phyloP scores from a whole-genome alignment of 1,140 invertebrate species.

The Drosophila nasuta region DNA sequence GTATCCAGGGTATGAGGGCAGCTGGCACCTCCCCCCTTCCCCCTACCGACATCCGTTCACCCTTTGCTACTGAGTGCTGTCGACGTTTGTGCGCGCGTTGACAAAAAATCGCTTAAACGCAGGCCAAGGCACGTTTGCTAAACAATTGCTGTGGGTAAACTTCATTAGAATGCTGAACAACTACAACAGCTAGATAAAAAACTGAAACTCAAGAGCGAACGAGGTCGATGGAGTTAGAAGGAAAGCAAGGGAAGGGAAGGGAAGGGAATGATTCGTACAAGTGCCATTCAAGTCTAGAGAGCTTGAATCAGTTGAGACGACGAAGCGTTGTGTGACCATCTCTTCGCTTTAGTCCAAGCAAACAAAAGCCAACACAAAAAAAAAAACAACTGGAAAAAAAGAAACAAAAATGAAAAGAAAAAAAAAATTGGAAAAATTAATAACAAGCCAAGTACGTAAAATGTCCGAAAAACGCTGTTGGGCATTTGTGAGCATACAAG shows the following conservation, averaged over 20 bases:
- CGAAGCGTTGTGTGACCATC: slow-evolving; percentile 7
- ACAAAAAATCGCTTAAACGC: slow-evolving; percentile 83
- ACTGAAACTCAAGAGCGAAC: slow-evolving; percentile 5
- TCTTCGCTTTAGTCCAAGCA: slow-evolving; percentile 42
- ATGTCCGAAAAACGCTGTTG: slow-evolving; percentile 59
- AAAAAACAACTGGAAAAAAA: slow-evolving; percentile 26
- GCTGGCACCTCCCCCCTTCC: neutral
- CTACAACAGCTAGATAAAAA: slow-evolving; percentile 45
- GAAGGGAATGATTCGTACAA: slow-evolving; percentile 57
- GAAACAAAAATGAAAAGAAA: slow-evolving; percentile 14
- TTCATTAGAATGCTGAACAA: slow-evolving; percentile 78
- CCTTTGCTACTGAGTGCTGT: slow-evolving; percentile 18
- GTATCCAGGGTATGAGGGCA: neutral
- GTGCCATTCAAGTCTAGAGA: slow-evolving; percentile 72
- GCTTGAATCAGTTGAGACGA: slow-evolving; percentile 28
- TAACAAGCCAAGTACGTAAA: slow-evolving; percentile 67
- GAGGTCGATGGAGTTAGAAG: neutral
- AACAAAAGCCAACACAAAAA: slow-evolving; percentile 41
- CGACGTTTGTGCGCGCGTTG: slow-evolving; percentile 79
- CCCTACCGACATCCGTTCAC: neutral
- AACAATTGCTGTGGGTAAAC: slow-evolving; percentile 83
- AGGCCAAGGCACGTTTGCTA: slow-evolving; percentile 83
- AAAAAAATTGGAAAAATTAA: slow-evolving; percentile 48
- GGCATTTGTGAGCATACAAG: slow-evolving; percentile 63
- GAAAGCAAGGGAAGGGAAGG: neutral